Conservation (phyloP, 2,797 vertebrate genomes). For the Mus spretus region DNA sequence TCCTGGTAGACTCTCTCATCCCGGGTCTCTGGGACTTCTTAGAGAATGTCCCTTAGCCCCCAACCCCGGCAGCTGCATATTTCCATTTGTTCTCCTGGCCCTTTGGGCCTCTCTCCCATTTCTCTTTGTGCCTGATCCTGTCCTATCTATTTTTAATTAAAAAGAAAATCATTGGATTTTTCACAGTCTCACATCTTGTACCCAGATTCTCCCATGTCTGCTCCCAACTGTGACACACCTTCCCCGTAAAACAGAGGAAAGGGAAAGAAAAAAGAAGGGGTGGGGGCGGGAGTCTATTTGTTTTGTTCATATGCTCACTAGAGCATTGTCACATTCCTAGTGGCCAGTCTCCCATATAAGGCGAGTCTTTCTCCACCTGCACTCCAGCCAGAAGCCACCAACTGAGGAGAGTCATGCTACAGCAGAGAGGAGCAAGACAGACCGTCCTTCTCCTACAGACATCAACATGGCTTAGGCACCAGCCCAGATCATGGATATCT, state of each 20-base stretch:
- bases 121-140: too few relatives aligned
- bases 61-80: too few relatives aligned
- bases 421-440: neutral
- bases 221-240: neutral
- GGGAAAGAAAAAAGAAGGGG: neutral
- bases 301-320: neutral
- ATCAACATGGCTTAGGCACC: neutral
- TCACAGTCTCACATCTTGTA: neutral
- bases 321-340: neutral
- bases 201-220: neutral
- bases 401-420: neutral
- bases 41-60: too few relatives aligned
- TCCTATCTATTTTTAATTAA: neutral
- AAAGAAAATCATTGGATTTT: neutral
- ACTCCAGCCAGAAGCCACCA: neutral
- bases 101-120: too few relatives aligned
- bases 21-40: too few relatives aligned
- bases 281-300: neutral
- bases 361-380: neutral
- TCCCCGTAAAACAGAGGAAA: neutral
- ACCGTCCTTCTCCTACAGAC: neutral
- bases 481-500: neutral
- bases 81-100: too few relatives aligned
- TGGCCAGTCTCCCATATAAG: neutral
- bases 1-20: too few relatives aligned